Evolutionary conservation across 2,797 vertebrate species (phyloP), one percentile per base, ranked within the genome.

Genomic region (Sylvilagus floridanus): DNA sequence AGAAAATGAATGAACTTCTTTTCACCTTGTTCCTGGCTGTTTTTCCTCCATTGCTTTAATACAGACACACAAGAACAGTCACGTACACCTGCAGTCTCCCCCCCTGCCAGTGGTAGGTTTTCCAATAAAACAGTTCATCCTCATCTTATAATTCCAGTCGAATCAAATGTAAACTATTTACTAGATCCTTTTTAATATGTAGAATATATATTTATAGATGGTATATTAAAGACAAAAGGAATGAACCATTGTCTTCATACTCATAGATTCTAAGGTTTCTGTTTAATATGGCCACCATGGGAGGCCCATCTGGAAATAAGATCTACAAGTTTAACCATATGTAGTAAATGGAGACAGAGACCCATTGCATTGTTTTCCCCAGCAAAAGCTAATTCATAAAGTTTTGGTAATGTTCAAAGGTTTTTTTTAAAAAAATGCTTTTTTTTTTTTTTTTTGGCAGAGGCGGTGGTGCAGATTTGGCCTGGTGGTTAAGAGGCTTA

Each of bases 381-480:
- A 84, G 81, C 86, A 84, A 84, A 95, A 90, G 84, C 93, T 97
- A 84, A 82, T 92, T 96, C 96, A 88, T 89, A 91, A 82, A 92
- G 68, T 82, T 95, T 90, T 42, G 84, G 76, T 93, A 82, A 86
- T 90, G 72, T 96, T 96, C 84, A 96, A 97, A 98, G 95, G 84
- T 86, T 96, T 96, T 97, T 97, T 88, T 47, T 37, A 37, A 47
- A 91, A 82, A 93, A 66, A 83, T 90, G 78, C 2, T 83, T 19
- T 57, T 57, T 14, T 57, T 54, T 21, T 57, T 57, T 57, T 2
- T 57, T 57, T 57, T 21, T 57, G 54, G 17, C 4, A 57, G 54
- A 21, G 54, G 54, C 19, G 54, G 19, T 16, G 54, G 54, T 57
- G 54, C 54, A 16, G 19, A 57, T 17, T 57, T 57, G 19, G 4